Percentiles rank a stretch among this genome's conserved stretches.
These are phyloP conservation scores for Trissoscelio sp. DNA, from an alignment of 2,888 invertebrate genomes.

Conservation along the genomic window DNA sequence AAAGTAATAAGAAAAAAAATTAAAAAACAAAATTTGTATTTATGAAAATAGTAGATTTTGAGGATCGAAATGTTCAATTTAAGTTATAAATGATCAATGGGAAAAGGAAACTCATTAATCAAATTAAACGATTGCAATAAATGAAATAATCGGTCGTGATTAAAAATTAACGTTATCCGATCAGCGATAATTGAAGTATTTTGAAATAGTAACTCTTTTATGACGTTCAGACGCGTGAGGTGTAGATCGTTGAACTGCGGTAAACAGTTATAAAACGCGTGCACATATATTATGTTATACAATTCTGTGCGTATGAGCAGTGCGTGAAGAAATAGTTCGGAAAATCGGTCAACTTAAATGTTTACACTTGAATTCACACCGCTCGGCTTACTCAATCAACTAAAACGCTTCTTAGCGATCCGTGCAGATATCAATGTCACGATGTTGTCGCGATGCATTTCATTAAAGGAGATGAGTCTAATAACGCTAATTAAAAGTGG, in stretches of 20 bases:
- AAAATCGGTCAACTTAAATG: constrained; percentile 67
- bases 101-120: background rate
- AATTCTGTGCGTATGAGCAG: constrained; percentile 36
- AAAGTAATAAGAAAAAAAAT: too few relatives aligned
- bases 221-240: constrained; percentile 54
- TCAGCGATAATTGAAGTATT: constrained; percentile 56
- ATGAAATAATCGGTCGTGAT: background rate
- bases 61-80: background rate
- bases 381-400: constrained; percentile 44
- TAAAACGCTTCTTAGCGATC: constrained; percentile 21
- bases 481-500: constrained; percentile 9
- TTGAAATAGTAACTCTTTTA: constrained; percentile 45
- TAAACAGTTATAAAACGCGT: constrained; percentile 67
- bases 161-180: constrained; percentile 36
- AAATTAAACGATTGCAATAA: background rate
- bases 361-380: constrained; percentile 59
- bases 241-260: constrained; percentile 68
- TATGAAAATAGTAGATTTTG: too few relatives aligned
- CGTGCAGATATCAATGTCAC: constrained; percentile 33
- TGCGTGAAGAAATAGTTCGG: constrained; percentile 48
- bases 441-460: constrained; percentile 13
- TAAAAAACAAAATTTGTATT: too few relatives aligned
- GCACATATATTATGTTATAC: constrained; percentile 65
- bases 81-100: background rate
- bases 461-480: constrained; percentile 18